A percentile compares a stretch with the other conserved stretches of the same genome.
Conservation (phyloP, 2,113 vertebrate species). For the Takifugu flavidus region DNA sequence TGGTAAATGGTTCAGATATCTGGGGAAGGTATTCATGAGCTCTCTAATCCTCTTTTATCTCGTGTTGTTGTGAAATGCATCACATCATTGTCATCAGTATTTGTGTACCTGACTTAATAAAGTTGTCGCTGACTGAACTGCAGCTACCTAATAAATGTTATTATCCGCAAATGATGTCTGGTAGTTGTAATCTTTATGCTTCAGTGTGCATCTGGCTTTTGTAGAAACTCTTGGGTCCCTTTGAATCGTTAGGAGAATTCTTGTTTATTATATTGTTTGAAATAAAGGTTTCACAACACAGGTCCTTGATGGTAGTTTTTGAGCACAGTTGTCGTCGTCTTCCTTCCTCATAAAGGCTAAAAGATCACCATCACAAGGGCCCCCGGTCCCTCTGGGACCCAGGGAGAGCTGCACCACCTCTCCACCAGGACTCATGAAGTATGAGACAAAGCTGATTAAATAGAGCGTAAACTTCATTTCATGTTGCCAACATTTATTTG, state of each 20-base stretch:
- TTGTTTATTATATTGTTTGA: too few relatives aligned
- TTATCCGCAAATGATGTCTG: too few relatives aligned
- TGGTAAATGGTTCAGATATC: conserved; percentile 30
- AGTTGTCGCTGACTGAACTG: not conserved
- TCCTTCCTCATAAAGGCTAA: too few relatives aligned
- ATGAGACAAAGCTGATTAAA: conserved; percentile 52
- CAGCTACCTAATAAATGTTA: not conserved
- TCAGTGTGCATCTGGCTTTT: too few relatives aligned
- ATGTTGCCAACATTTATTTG: conserved; percentile 64
- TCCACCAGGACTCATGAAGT: conserved; percentile 6
- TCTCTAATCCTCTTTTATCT: conserved; percentile 54
- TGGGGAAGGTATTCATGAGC: conserved; percentile 46
- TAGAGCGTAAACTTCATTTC: conserved; percentile 70
- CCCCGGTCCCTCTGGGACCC: too few relatives aligned
- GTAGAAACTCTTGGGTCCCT: too few relatives aligned
- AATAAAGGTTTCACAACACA: too few relatives aligned
- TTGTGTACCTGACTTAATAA: conserved; percentile 20
- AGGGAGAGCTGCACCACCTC: not conserved
- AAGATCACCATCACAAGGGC: too few relatives aligned
- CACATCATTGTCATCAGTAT: conserved; percentile 38
- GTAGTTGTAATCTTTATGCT: too few relatives aligned
- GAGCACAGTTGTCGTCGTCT: too few relatives aligned
- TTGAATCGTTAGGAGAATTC: too few relatives aligned
- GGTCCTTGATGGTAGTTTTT: too few relatives aligned
- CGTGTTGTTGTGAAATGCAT: conserved; percentile 35